Evolutionary conservation across 2,797 vertebrate genomes (phyloP), one percentile per base, ranked within the genome.

Genomic region (Danio tinwini): DNA sequence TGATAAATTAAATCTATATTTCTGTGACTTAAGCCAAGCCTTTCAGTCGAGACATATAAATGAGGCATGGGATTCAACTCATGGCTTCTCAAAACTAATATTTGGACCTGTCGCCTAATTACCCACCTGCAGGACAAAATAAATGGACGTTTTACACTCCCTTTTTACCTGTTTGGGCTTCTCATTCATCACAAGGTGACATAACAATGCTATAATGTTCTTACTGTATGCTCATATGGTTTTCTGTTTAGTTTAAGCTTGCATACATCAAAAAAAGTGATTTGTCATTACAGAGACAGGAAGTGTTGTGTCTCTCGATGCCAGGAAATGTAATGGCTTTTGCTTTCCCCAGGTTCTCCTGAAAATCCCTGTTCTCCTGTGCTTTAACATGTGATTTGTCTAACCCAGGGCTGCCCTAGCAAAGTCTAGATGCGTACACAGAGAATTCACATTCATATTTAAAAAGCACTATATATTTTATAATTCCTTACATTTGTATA

Each of bases 81-180:
- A 11, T 17, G 40, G 64, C 47, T 29, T 65, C 17, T 81, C 19
- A 77, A 71, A 61, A 74, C 73, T 62, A 78, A 84, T 78, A 84
- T 84, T 84, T 84, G 69, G 55, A 45, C 11, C 50, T 49, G 16
- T 21, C 14, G 72, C 78, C 65, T 45, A 69, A 78, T 78, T 84
- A 63, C 47, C 19, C 68, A 58, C 21, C 42, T 53, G 49, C 16
- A 58, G 21, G 56, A 62, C 21, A 78, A 74, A 81, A 67, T 69
- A 68, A 78, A 78, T 55, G 17, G 17, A 17, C 14, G 14, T 17
- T 74, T 53, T 50, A 68, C n/a, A 29, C 40, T 74, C 16, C 40
- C 50, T 29, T 37, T 78, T 75, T 37, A 67, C 39, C 45, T 56
- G 45, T 70, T 53, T 44, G 56, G 62, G 45, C 14, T 81, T 68